phyloP scores from a whole-genome alignment of 2,888 invertebrate species.

The Monoplex corrugatus region DNA sequence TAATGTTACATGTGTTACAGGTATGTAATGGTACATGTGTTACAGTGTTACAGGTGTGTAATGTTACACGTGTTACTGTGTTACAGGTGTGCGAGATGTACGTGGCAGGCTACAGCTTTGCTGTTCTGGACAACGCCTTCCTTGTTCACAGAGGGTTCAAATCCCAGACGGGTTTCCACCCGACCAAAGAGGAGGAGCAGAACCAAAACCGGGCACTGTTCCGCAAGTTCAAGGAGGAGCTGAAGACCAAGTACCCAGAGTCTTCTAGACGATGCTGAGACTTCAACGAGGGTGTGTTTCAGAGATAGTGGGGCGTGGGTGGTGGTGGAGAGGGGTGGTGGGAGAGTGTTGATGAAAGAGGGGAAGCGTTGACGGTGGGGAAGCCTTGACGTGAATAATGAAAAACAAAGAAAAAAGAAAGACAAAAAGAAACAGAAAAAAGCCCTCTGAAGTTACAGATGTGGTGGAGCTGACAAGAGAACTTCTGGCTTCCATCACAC shows the following conservation, averaged over 20 bases:
- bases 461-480: no score
- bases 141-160: slow-evolving; percentile 84
- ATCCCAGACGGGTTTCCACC: slow-evolving; percentile 82
- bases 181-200: slow-evolving; percentile 82
- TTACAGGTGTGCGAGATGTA: slow-evolving; percentile 84
- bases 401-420: background rate
- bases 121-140: slow-evolving; percentile 84
- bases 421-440: no score
- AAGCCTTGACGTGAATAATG: no score
- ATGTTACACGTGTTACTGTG: background rate
- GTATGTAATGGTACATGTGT: no score
- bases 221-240: slow-evolving; percentile 83
- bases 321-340: background rate
- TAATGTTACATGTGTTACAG: no score
- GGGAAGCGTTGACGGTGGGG: background rate
- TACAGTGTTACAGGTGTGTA: no score
- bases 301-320: background rate
- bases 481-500: no score
- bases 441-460: no score
- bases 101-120: slow-evolving; percentile 84
- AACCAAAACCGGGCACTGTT: slow-evolving; percentile 83
- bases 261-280: slow-evolving; percentile 82
- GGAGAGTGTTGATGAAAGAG: no score
- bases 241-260: slow-evolving; percentile 84
- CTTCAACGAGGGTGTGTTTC: background rate